Percentiles rank a stretch among this genome's conserved stretches.
These are phyloP conservation scores for Dufourea novaeangliae DNA, from an alignment of 1,140 invertebrate species.

Conservation along the genomic window DNA sequence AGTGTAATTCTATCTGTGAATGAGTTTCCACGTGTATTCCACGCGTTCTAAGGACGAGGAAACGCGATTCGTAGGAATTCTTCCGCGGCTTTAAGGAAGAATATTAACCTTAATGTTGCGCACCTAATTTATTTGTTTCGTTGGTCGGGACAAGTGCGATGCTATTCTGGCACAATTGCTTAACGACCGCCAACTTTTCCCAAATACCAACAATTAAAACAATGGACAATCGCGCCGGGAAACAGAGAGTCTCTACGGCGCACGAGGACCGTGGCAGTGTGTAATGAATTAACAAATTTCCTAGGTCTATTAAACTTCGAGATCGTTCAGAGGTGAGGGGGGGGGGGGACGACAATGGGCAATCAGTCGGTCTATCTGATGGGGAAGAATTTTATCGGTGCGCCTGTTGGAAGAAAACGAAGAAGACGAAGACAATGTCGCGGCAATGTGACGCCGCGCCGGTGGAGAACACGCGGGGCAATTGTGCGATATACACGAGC, in stretches of 20 bases:
- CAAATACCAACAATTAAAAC: not conserved
- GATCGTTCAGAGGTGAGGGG: not conserved
- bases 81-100: no score
- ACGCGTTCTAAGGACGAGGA: no score
- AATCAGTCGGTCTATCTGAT: constrained; percentile 19
- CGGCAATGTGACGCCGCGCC: constrained; percentile 8
- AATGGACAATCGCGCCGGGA: not conserved
- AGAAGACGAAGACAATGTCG: constrained; percentile 34
- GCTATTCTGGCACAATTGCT: not conserved
- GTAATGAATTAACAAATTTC: not conserved
- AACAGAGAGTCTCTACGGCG: not conserved
- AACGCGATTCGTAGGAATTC: no score
- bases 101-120: no score
- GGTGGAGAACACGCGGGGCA: constrained; percentile 53
- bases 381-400: constrained; percentile 22
- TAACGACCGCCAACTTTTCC: not conserved
- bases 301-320: constrained; percentile 2
- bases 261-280: not conserved
- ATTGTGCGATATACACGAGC: constrained; percentile 56
- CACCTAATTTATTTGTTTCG: no score
- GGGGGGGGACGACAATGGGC: constrained; percentile 6
- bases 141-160: no score
- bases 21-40: no score
- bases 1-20: no score
- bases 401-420: not conserved